Conservation (phyloP, 2,888 invertebrate genomes). For the Drosophila anomelani region DNA sequence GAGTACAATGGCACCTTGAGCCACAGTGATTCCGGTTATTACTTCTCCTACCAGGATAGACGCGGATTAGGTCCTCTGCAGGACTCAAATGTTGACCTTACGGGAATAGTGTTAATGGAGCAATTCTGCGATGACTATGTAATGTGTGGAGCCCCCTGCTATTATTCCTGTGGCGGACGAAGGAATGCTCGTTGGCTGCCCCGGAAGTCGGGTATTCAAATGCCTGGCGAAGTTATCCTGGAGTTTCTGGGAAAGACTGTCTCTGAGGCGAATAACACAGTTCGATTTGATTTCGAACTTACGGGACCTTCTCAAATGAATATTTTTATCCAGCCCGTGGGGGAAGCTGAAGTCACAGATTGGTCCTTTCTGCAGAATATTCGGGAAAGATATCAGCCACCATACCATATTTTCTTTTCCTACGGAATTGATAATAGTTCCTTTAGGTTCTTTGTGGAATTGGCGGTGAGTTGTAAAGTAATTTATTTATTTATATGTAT, state of each 20-base stretch:
- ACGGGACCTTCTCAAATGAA: slow-evolving; percentile 75
- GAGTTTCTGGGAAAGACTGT: slow-evolving; percentile 56
- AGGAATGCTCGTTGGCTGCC: slow-evolving; percentile 69
- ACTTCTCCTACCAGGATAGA: slow-evolving; percentile 84
- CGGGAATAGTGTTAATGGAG: slow-evolving; percentile 54
- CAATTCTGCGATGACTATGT: slow-evolving; percentile 65
- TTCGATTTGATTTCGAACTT: slow-evolving; percentile 67
- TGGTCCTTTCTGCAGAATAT: slow-evolving; percentile 74
- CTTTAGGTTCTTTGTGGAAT: slow-evolving; percentile 68
- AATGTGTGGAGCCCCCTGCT: slow-evolving; percentile 79
- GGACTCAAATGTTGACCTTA: slow-evolving; percentile 55
- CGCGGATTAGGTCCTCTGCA: slow-evolving; percentile 52
- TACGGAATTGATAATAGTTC: slow-evolving; percentile 69
- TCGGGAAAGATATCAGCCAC: slow-evolving; percentile 57
- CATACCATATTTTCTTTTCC: slow-evolving; percentile 70
- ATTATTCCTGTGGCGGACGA: slow-evolving; percentile 52
- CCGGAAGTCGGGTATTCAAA: slow-evolving; percentile 40
- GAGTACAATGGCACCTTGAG: slow-evolving; percentile 75
- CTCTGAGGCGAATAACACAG: slow-evolving; percentile 6
- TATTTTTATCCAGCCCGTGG: slow-evolving; percentile 71
- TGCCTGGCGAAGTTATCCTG: slow-evolving; percentile 58
- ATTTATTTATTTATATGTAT: too few relatives aligned
- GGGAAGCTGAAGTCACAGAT: slow-evolving; percentile 58
- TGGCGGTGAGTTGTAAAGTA: slow-evolving; percentile 46
- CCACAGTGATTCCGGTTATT: slow-evolving; percentile 84